These are phyloP conservation scores for Oscheius sp. DNA, from an alignment of 2,888 invertebrate species.

Conservation along the genomic window DNA sequence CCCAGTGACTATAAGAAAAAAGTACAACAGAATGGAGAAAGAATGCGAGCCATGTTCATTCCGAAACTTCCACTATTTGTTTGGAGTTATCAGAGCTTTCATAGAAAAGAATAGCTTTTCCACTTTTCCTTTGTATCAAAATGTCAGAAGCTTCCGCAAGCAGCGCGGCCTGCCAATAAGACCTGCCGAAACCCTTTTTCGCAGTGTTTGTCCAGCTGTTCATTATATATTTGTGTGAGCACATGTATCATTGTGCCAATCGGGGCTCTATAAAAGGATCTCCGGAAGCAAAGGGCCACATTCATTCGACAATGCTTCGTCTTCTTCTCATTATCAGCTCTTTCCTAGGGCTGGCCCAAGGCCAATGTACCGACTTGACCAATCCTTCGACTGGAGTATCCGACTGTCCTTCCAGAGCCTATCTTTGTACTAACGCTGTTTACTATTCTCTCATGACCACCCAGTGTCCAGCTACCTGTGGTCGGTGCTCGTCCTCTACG, in stretches of 20 bases:
- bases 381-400: constrained; percentile 14
- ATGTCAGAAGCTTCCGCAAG: too few species aligned
- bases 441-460: constrained; percentile 11
- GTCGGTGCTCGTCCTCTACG: neutral
- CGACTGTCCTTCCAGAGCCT: constrained; percentile 6
- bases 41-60: too few species aligned
- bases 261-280: neutral
- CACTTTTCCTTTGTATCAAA: too few species aligned
- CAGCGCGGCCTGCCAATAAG: too few species aligned
- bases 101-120: too few species aligned
- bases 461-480: constrained; percentile 20
- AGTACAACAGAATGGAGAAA: too few species aligned
- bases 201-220: too few species aligned
- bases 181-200: too few species aligned
- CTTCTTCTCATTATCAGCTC: neutral
- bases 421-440: constrained; percentile 1
- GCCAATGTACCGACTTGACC: neutral
- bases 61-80: too few species aligned
- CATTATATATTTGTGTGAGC: too few species aligned
- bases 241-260: neutral
- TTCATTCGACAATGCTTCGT: neutral
- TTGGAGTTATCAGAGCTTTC: too few species aligned
- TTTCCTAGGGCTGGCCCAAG: neutral
- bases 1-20: too few species aligned
- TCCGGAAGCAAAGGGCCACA: neutral